These are phyloP conservation scores for Pantala flavescens DNA, from an alignment of 1,140 invertebrate genomes.

Conservation along the genomic window DNA sequence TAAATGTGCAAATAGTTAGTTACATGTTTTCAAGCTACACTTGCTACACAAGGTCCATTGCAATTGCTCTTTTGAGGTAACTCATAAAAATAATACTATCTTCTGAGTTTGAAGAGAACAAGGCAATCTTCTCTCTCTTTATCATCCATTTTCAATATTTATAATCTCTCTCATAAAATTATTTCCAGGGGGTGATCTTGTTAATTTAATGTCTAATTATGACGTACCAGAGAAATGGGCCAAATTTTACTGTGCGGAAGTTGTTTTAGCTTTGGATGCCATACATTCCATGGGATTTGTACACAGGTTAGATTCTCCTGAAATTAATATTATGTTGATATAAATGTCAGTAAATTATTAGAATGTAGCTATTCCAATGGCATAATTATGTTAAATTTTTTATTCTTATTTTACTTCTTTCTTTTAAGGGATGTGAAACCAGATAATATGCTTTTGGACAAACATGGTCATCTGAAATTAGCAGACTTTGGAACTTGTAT, in stretches of 20 bases:
- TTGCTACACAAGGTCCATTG: too few species aligned
- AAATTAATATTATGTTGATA: background rate
- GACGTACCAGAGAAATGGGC: constrained; percentile 99
- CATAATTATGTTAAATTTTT: too few species aligned
- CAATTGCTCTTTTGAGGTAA: too few species aligned
- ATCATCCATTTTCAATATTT: too few species aligned
- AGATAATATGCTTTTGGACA: constrained; percentile 96
- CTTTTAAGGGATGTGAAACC: constrained; percentile 85
- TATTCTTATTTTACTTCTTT: too few species aligned
- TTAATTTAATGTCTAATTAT: constrained; percentile 97
- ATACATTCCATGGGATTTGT: constrained; percentile 99
- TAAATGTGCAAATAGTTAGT: too few species aligned
- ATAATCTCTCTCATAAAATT: background rate
- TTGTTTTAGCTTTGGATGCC: constrained; percentile 93
- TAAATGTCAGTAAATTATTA: too few species aligned
- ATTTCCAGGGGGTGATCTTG: constrained; percentile 78
- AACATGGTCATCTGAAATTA: constrained; percentile 89
- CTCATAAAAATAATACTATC: constrained; percentile 62
- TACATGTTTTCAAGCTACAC: too few species aligned
- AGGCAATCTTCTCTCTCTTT: too few species aligned
- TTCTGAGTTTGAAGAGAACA: too few species aligned
- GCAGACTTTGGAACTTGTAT: constrained; percentile 99
- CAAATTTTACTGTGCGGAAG: constrained; percentile 98
- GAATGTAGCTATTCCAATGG: too few species aligned
- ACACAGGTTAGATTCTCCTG: constrained; percentile 57